Evolutionary conservation across 2,797 vertebrate genomes (phyloP).

Genomic region (Setipinna tenuifilis): DNA sequence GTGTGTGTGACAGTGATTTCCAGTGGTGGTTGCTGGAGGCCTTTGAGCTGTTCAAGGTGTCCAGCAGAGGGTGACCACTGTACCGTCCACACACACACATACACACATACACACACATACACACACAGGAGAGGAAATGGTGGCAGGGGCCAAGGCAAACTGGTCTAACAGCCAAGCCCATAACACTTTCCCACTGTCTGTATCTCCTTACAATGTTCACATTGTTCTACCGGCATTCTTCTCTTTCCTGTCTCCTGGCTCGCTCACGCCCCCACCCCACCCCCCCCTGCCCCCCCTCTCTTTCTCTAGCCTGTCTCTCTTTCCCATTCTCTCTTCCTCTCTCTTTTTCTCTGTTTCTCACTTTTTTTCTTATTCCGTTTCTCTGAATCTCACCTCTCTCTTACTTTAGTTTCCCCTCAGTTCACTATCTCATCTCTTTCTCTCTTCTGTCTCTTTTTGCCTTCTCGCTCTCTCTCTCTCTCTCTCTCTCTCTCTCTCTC

Average conservation of each 20-base stretch:
- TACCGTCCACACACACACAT: slow-evolving; percentile 40
- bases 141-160: slow-evolving; percentile 53
- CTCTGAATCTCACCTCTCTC: slow-evolving; percentile 43
- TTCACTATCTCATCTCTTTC: slow-evolving; percentile 31
- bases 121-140: slow-evolving; percentile 52
- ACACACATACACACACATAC: slow-evolving; percentile 26
- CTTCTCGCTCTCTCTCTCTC: slow-evolving; percentile 51
- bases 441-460: slow-evolving; percentile 28
- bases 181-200: slow-evolving; percentile 33
- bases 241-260: slow-evolving; percentile 28
- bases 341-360: slow-evolving; percentile 7
- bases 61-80: slow-evolving; percentile 2
- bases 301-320: not conserved
- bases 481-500: slow-evolving; percentile 11
- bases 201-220: slow-evolving; percentile 48
- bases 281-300: too few relatives aligned
- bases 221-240: slow-evolving; percentile 36
- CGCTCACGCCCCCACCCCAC: slow-evolving; percentile 56
- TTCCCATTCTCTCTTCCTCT: not conserved
- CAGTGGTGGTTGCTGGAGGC: too few relatives aligned
- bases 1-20: not conserved
- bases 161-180: slow-evolving; percentile 23
- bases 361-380: too few relatives aligned
- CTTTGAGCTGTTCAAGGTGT: not conserved
- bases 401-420: not conserved